Evolutionary conservation across 2,797 vertebrate genomes (phyloP).

Genomic region (Sebastes jordani): DNA sequence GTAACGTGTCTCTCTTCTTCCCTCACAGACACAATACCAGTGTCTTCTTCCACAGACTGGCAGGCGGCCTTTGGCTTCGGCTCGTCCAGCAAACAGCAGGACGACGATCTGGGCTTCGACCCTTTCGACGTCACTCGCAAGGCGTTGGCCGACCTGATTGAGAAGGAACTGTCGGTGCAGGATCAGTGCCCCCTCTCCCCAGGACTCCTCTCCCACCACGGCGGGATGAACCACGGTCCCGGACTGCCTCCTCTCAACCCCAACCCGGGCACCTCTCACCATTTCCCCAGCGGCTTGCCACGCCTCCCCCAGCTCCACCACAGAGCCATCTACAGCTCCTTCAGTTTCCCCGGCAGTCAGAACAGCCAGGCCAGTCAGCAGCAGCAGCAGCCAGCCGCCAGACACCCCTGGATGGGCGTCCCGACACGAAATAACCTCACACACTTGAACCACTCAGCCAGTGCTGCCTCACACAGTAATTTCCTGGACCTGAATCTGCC

Average conservation of each 20-base stretch:
- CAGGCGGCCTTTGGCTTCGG: conserved; percentile 99
- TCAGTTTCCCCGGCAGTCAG: conserved; percentile 91
- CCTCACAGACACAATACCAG: conserved; percentile 94
- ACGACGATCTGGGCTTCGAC: conserved; percentile 98
- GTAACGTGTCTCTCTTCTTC: conserved; percentile 2
- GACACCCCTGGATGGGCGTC: conserved; percentile 97
- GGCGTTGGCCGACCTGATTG: conserved; percentile 98
- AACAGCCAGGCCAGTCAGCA: conserved; percentile 76
- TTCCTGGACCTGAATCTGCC: conserved; percentile 98
- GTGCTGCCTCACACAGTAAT: conserved; percentile 95
- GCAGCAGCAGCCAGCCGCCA: conserved; percentile 80
- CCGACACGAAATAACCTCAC: conserved; percentile 94
- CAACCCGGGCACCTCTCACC: conserved; percentile 72
- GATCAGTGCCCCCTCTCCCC: conserved; percentile 90
- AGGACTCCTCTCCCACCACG: conserved; percentile 79
- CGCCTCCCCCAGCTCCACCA: conserved; percentile 94
- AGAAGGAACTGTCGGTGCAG: conserved; percentile 98
- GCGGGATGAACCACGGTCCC: conserved; percentile 72
- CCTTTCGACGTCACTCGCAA: conserved; percentile 98
- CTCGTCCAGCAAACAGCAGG: conserved; percentile 94
- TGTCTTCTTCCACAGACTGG: conserved; percentile 99
- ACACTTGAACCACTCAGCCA: conserved; percentile 99
- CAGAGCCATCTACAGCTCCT: conserved; percentile 96
- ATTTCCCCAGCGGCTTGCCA: conserved; percentile 89
- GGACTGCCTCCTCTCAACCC: conserved; percentile 73